phyloP scores from a whole-genome alignment of 2,113 vertebrate genomes.

The Sylvia atricapilla region DNA sequence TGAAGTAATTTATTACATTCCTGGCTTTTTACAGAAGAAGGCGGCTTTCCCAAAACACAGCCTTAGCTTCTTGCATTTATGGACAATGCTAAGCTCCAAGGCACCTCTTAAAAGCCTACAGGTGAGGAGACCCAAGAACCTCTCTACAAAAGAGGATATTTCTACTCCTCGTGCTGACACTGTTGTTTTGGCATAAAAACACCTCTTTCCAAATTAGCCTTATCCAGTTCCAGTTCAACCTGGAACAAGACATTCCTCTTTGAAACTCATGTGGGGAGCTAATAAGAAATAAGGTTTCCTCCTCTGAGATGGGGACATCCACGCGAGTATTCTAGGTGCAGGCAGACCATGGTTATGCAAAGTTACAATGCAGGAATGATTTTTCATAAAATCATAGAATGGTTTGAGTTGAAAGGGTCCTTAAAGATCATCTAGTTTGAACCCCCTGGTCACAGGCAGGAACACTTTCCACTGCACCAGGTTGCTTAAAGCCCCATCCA shows the following conservation, averaged over 20 bases:
- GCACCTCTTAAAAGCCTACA: background rate
- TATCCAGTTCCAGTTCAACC: background rate
- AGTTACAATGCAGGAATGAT: background rate
- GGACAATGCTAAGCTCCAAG: background rate
- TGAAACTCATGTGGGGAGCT: background rate
- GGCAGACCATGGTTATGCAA: background rate
- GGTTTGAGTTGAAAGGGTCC: background rate
- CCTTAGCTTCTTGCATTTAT: background rate
- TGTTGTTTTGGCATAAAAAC: background rate
- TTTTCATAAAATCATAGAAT: background rate
- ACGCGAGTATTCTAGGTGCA: fast-evolving
- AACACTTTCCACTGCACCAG: background rate
- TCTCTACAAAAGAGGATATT: background rate
- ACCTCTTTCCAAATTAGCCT: background rate
- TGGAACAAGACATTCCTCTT: background rate
- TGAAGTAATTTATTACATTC: background rate
- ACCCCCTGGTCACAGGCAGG: fast-evolving
- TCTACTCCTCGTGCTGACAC: background rate
- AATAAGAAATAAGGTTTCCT: background rate
- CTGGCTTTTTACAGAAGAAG: background rate
- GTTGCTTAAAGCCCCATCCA: background rate
- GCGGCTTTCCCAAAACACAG: background rate
- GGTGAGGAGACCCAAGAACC: background rate
- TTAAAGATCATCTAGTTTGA: background rate
- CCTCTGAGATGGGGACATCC: background rate